Base-by-base conservation (phyloP, 2,888 invertebrate genomes). In the Drosophila anomelani region DNA sequence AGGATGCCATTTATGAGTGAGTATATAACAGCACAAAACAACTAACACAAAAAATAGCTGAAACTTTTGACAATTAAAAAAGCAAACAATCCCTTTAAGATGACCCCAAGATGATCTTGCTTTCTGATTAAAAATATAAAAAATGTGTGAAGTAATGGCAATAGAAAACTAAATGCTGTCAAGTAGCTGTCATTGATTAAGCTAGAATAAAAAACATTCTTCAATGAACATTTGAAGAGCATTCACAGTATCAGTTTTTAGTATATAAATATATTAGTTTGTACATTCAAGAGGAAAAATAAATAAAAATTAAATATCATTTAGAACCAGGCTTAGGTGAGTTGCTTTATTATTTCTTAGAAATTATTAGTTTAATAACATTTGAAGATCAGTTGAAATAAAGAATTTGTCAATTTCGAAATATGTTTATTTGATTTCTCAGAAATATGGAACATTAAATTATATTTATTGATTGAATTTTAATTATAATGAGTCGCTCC, bases 1-100 rank as follows among this genome's bases (percentile, higher is more conserved):
- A 98, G 95, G 98, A 98, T 95, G 98, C 98, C 92, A 98, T 98
- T 93, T 98, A 98, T 94, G 98, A 98, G 98, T 98, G 95, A 97
- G 97, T 95, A 85, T 54, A 51, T 34, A 34, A 32, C 8, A 32
- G 10, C 10, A 2, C 39, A 49, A 53, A 49, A 8, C 26, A 7
- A 41, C n/a, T 10, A 15, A 17, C 41, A 5, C 41, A 38, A 54
- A 20, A 10, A 34, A 15, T 13, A 3, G 20, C 23, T 3, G 10
- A n/a, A 54, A 58, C 5, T 2, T 23, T 10, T 4, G 7, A 13
- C 41, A 8, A 17, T 32, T 32, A 8, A 13, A 23, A 8, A 49
- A 49, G 17, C 29, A n/a, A 49, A 32, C 32, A 15, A 20, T 34
- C 9, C 51, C 51, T 20, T 51, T 15, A 6, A 29, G 23, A 34